phyloP scores from a whole-genome alignment of 2,113 vertebrate species.

The Pedionomus torquatus region DNA sequence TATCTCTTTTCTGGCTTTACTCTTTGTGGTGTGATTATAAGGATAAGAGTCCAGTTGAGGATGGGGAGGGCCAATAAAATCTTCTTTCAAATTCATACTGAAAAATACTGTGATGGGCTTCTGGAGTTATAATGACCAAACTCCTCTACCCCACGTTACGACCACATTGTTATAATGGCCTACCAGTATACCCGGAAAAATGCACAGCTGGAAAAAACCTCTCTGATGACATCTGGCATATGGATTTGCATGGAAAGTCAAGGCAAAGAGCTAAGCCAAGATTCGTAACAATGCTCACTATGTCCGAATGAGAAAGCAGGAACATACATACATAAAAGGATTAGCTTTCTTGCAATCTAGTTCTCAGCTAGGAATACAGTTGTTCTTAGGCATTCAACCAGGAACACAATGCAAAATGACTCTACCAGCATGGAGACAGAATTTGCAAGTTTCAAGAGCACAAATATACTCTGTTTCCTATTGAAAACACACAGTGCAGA shows the following conservation, averaged over 20 bases:
- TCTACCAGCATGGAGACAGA: background rate
- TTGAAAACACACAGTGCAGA: conserved; percentile 25
- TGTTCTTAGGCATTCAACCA: conserved; percentile 24
- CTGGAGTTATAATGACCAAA: background rate
- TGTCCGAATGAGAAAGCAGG: background rate
- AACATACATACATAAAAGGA: conserved; percentile 24
- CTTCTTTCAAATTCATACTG: background rate
- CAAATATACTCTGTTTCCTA: background rate
- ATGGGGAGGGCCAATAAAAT: background rate
- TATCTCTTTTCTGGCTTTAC: conserved; percentile 9
- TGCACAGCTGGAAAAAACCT: conserved; percentile 31
- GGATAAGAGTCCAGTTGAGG: background rate
- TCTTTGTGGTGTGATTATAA: background rate
- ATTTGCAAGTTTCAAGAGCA: conserved; percentile 8
- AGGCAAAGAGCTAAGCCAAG: conserved; percentile 39
- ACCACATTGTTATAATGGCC: background rate
- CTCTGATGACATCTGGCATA: conserved; percentile 40
- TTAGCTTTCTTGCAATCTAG: conserved; percentile 40
- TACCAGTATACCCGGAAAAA: conserved; percentile 12
- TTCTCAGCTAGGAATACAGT: background rate
- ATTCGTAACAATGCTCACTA: conserved; percentile 30
- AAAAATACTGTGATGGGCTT: background rate
- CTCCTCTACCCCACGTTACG: background rate
- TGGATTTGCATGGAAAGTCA: conserved; percentile 24
- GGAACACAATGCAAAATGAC: conserved; percentile 26